Conservation (phyloP, 2,113 vertebrate genomes). For the Abramis brama region DNA sequence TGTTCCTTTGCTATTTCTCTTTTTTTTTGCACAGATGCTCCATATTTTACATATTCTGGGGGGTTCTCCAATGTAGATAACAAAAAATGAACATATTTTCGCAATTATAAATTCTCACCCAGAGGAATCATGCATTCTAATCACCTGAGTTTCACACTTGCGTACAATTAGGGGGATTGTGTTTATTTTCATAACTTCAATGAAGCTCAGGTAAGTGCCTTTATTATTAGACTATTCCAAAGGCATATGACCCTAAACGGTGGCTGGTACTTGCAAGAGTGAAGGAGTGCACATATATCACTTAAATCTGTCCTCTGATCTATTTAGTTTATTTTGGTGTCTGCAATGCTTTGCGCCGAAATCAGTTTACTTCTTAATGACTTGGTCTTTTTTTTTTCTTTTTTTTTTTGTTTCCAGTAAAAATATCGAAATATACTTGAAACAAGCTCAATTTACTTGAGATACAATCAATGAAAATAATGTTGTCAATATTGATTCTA, state of each 20-base stretch:
- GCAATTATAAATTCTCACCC: background rate
- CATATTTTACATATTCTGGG: background rate
- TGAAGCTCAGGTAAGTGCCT: slow-evolving; percentile 8
- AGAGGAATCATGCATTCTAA: background rate
- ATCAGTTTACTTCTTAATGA: background rate
- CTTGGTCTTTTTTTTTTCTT: background rate
- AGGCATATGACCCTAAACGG: background rate
- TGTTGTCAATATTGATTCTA: too few species aligned
- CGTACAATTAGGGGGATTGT: background rate
- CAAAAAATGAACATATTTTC: background rate
- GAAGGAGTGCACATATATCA: background rate
- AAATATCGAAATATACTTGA: background rate
- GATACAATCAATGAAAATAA: too few species aligned
- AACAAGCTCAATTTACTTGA: background rate
- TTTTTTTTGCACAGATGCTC: background rate
- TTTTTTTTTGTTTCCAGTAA: background rate
- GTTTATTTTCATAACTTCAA: background rate
- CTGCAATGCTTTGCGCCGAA: background rate
- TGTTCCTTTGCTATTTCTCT: background rate
- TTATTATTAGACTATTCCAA: background rate
- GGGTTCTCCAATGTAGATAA: background rate
- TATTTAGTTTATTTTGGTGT: background rate
- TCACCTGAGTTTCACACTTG: background rate
- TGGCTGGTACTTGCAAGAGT: background rate
- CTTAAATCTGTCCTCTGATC: background rate